phyloP scores from a whole-genome alignment of 2,888 invertebrate species.

The Odontocolon sp. region DNA sequence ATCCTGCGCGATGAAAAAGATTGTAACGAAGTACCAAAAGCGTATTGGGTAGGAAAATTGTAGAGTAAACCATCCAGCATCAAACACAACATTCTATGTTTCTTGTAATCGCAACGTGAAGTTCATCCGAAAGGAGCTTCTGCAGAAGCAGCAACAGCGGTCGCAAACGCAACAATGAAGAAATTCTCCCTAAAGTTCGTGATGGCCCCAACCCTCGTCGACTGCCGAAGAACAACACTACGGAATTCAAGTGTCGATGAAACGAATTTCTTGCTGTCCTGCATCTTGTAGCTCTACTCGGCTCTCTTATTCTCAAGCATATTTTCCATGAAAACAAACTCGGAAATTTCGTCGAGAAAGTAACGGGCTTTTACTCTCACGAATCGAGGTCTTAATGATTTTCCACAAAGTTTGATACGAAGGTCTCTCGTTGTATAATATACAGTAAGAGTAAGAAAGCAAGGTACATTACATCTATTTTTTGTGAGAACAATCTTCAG shows the following conservation, averaged over 20 bases:
- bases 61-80: conserved; percentile 27
- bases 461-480: too few relatives aligned
- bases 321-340: conserved; percentile 39
- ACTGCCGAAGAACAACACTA: conserved; percentile 45
- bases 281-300: not conserved
- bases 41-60: conserved; percentile 33
- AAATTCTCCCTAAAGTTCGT: conserved; percentile 35
- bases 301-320: not conserved
- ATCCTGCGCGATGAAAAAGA: conserved; percentile 14
- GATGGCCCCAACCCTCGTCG: not conserved
- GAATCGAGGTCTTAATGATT: too few relatives aligned
- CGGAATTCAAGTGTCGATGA: conserved; percentile 44
- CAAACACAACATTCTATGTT: conserved; percentile 30
- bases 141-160: conserved; percentile 9
- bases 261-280: conserved; percentile 42
- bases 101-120: conserved; percentile 36
- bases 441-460: too few relatives aligned
- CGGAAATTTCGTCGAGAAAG: not conserved
- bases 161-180: conserved; percentile 33
- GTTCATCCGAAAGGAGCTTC: conserved; percentile 1
- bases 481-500: too few relatives aligned
- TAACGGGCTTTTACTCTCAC: too few relatives aligned
- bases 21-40: conserved; percentile 29
- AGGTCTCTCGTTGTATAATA: too few relatives aligned
- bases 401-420: too few relatives aligned